Conservation (phyloP, 2,888 invertebrate genomes). For the Orthosia gracilis region DNA sequence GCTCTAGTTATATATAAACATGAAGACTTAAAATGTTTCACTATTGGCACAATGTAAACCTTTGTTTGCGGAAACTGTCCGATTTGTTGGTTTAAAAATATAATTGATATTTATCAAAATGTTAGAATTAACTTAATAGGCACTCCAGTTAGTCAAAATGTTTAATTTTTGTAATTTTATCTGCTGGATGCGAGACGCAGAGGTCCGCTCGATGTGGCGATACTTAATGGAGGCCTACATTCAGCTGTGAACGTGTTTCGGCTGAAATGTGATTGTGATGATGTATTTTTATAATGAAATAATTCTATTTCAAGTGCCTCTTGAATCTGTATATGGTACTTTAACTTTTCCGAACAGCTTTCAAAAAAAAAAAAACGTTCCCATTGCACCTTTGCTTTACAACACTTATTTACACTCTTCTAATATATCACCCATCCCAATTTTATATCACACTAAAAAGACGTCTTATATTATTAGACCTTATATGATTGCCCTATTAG, state of each 20-base stretch:
- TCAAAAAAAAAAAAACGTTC: slow-evolving; percentile 27
- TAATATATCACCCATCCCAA: slow-evolving; percentile 74
- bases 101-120: background rate
- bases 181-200: too few species aligned
- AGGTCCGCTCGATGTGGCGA: too few species aligned
- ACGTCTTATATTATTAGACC: slow-evolving; percentile 48
- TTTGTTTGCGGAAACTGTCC: slow-evolving; percentile 21
- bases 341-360: slow-evolving; percentile 3
- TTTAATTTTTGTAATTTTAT: too few species aligned
- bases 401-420: slow-evolving; percentile 59
- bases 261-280: too few species aligned
- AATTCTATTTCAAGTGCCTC: background rate
- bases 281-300: too few species aligned
- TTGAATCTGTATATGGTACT: background rate
- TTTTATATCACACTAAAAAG: slow-evolving; percentile 74
- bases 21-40: slow-evolving; percentile 50
- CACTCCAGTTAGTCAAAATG: background rate
- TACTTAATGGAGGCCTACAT: too few species aligned
- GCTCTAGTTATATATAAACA: slow-evolving; percentile 75
- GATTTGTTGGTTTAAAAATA: slow-evolving; percentile 5
- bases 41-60: slow-evolving; percentile 28
- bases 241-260: too few species aligned
- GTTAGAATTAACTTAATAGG: background rate
- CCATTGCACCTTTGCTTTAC: slow-evolving; percentile 25
- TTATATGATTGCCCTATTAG: slow-evolving; percentile 57